phyloP scores from a whole-genome alignment of 2,888 invertebrate species.

The Xestia rhomboidea region DNA sequence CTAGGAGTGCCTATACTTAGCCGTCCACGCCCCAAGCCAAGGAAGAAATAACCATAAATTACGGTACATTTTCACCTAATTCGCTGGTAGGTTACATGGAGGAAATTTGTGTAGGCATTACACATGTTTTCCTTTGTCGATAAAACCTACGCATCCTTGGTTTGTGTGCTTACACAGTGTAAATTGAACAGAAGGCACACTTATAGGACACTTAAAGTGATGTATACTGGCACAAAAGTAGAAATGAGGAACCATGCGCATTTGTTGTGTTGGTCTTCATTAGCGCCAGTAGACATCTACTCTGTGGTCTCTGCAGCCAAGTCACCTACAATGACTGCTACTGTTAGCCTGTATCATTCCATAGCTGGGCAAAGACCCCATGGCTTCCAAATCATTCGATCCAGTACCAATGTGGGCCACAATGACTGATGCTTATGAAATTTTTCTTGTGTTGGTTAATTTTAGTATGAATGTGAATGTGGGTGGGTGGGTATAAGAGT shows the following conservation, averaged over 20 bases:
- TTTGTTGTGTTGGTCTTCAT: neutral
- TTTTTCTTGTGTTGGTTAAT: neutral
- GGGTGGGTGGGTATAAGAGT: no score
- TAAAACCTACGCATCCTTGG: constrained; percentile 33
- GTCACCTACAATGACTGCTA: neutral
- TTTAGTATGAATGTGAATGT: no score
- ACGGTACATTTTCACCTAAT: constrained; percentile 43
- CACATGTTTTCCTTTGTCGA: constrained; percentile 36
- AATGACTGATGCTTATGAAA: neutral
- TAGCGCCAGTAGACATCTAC: no score
- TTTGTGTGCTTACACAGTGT: constrained; percentile 12
- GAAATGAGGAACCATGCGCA: no score
- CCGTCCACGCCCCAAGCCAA: constrained; percentile 40
- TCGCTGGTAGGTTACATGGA: neutral
- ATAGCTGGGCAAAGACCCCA: no score
- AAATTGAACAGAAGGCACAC: constrained; percentile 11
- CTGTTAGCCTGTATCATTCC: no score
- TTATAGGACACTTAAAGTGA: neutral
- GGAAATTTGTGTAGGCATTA: constrained; percentile 38
- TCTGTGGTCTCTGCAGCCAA: neutral
- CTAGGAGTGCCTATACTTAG: constrained; percentile 44
- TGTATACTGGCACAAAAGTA: neutral
- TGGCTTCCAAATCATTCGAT: no score
- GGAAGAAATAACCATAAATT: constrained; percentile 37
- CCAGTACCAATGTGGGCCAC: no score